Conservation (phyloP, 2,797 vertebrate genomes). For the Lagothrix lagotricha region DNA sequence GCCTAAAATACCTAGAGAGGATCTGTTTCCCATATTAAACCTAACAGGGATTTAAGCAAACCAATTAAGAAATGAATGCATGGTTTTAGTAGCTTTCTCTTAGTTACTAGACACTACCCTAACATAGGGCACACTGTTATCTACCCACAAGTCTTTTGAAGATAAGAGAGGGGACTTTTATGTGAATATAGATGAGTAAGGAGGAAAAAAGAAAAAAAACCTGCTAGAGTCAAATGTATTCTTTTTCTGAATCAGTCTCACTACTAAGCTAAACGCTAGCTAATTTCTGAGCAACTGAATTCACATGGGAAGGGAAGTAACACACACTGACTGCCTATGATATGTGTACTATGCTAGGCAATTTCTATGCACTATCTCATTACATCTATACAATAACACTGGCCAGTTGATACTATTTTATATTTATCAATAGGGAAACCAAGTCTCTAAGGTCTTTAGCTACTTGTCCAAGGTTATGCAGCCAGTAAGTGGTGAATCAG, state of each 20-base stretch:
- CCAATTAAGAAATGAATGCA: not conserved
- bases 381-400: not conserved
- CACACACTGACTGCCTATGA: not conserved
- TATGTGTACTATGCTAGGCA: not conserved
- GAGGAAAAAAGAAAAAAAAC: not conserved
- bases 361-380: not conserved
- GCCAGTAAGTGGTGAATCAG: not conserved
- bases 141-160: not conserved
- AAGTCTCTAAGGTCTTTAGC: not conserved
- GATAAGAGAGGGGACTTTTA: not conserved
- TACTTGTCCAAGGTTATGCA: not conserved
- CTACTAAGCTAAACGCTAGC: not conserved
- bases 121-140: not conserved
- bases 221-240: not conserved
- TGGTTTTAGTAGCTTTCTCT: not conserved
- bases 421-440: not conserved
- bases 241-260: not conserved
- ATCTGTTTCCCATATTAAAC: slow-evolving; percentile 7
- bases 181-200: not conserved
- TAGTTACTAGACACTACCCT: not conserved
- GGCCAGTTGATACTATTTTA: not conserved
- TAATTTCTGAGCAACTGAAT: not conserved
- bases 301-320: not conserved
- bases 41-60: not conserved
- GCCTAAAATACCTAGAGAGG: not conserved